Evolutionary conservation across 2,888 invertebrate genomes (phyloP).

Genomic region (Galerucella calmariensis): DNA sequence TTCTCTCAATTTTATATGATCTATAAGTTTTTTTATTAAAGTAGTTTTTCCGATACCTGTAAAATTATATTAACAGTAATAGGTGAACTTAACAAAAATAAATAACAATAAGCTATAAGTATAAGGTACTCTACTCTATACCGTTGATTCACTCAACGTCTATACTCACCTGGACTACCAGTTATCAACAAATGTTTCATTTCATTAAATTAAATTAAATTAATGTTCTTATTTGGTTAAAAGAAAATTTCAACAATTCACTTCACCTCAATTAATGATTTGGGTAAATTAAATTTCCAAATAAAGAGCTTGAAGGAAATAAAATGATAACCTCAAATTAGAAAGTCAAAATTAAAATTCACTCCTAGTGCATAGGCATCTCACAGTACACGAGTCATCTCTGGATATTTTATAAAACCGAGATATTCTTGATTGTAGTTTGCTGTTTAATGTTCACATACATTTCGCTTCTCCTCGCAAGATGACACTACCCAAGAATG

Average conservation of each 20-base stretch:
- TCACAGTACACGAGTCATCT: neutral
- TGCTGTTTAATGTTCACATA: no score
- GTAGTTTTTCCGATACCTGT: slow-evolving; percentile 77
- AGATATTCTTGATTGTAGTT: no score
- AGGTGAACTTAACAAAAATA: neutral
- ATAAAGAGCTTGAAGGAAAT: no score
- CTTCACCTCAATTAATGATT: no score
- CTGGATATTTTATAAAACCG: neutral
- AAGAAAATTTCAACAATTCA: no score
- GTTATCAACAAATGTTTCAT: slow-evolving; percentile 48
- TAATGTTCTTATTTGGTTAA: no score
- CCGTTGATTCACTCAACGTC: no score
- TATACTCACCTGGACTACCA: slow-evolving; percentile 47
- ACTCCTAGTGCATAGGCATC: neutral
- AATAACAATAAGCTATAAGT: no score
- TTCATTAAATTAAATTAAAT: neutral
- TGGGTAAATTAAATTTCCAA: no score
- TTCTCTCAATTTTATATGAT: slow-evolving; percentile 58
- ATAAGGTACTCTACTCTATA: neutral
- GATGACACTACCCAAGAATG: no score
- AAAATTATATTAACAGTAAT: slow-evolving; percentile 7
- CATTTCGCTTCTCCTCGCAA: no score
- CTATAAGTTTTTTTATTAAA: slow-evolving; percentile 67
- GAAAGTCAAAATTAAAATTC: neutral
- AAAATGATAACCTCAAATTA: neutral